Percentiles rank a stretch among this genome's conserved stretches.
Evolutionary conservation across 2,888 invertebrate species (phyloP).

Genomic region (Agrotis exclamationis): DNA sequence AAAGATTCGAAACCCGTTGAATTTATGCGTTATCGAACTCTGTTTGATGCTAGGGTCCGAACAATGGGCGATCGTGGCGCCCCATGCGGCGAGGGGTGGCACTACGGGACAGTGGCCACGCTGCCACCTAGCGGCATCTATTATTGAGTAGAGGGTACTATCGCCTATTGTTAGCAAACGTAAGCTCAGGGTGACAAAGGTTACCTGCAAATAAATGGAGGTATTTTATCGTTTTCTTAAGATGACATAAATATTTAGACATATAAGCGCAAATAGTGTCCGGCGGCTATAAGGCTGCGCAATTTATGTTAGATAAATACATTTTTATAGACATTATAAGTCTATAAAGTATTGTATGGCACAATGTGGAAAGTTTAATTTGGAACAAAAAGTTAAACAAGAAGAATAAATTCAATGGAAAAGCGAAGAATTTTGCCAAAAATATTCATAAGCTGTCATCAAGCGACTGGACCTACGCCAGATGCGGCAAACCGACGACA

Average conservation of each 20-base stretch:
- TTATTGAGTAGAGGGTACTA: conserved; percentile 81
- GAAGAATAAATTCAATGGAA: conserved; percentile 80
- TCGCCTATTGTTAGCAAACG: conserved; percentile 63
- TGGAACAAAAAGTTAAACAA: conserved; percentile 82
- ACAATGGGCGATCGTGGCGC: conserved; percentile 90
- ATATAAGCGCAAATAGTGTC: conserved; percentile 62
- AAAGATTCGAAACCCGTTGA: conserved; percentile 87
- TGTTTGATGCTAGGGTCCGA: conserved; percentile 83
- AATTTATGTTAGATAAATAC: conserved; percentile 47
- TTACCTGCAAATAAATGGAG: conserved; percentile 70
- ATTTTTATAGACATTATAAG: conserved; percentile 49
- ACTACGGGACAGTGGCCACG: conserved; percentile 64
- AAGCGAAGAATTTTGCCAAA: conserved; percentile 87
- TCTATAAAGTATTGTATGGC: conserved; percentile 29
- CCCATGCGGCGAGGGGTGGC: conserved; percentile 87
- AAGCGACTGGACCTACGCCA: conserved; percentile 89
- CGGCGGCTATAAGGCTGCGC: conserved; percentile 41
- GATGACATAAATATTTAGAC: conserved; percentile 68
- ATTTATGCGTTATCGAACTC: conserved; percentile 90
- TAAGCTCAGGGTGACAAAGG: conserved; percentile 70
- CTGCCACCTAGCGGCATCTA: conserved; percentile 84
- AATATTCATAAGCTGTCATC: conserved; percentile 91
- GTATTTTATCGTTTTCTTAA: conserved; percentile 70
- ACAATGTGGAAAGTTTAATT: conserved; percentile 70
- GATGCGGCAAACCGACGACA: conserved; percentile 88